phyloP scores from a whole-genome alignment of 2,113 vertebrate species.

The Gnathonemus echidnorhynchus region DNA sequence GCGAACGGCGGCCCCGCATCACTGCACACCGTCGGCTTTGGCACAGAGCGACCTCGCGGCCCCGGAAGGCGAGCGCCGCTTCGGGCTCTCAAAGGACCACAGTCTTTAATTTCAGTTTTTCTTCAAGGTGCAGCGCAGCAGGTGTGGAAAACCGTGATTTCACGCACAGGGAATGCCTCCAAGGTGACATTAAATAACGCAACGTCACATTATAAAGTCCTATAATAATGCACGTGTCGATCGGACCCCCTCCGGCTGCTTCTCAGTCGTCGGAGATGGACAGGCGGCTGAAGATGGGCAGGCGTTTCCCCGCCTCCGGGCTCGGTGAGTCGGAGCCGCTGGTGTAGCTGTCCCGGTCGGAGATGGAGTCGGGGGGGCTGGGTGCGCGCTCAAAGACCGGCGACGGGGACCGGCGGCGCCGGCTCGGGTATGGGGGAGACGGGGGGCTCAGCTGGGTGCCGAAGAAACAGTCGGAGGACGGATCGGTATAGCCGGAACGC shows the following conservation, averaged over 20 bases:
- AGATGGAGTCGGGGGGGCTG: conserved; percentile 75
- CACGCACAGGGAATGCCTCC: not conserved
- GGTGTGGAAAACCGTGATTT: not conserved
- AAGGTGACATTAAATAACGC: not conserved
- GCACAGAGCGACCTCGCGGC: not conserved
- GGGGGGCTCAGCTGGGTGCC: conserved; percentile 32
- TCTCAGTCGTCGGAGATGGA: conserved; percentile 76
- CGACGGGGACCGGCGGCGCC: conserved; percentile 70
- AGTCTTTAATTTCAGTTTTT: not conserved
- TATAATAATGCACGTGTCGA: not conserved
- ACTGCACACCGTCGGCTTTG: not conserved
- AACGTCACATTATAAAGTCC: not conserved
- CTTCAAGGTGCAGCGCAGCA: not conserved
- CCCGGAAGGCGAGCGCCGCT: not conserved
- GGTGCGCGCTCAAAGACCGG: conserved; percentile 83
- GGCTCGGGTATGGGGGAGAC: conserved; percentile 53
- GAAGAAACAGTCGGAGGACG: conserved; percentile 67
- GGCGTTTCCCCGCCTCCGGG: conserved; percentile 75
- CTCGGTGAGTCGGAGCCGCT: conserved; percentile 81
- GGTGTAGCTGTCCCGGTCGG: conserved; percentile 83
- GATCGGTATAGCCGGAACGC: conserved; percentile 61
- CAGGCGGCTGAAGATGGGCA: conserved; percentile 89
- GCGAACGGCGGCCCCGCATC: not conserved
- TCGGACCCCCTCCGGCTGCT: not conserved
- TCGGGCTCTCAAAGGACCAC: not conserved